phyloP scores from a whole-genome alignment of 2,797 vertebrate genomes.

The Acipenser ruthenus region DNA sequence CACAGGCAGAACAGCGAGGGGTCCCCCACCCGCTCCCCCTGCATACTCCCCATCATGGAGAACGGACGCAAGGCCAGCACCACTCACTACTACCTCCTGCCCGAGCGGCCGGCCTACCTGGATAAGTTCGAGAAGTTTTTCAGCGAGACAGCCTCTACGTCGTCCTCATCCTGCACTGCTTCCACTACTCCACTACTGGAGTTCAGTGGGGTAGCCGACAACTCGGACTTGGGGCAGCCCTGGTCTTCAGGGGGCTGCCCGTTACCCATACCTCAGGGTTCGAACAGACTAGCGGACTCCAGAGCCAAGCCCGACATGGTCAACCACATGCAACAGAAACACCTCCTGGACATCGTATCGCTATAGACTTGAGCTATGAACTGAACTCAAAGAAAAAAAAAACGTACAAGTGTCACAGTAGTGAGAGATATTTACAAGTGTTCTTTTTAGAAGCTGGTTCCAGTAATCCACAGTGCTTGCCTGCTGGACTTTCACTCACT shows the following conservation, averaged over 20 bases:
- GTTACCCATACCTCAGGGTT: constrained; percentile 24
- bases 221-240: constrained; percentile 35
- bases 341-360: constrained; percentile 70
- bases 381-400: no score
- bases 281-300: constrained; percentile 35
- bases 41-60: constrained; percentile 89
- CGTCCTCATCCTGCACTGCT: neutral
- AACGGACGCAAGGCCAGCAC: constrained; percentile 81
- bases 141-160: constrained; percentile 60
- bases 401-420: no score
- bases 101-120: constrained; percentile 70
- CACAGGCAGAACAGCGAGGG: constrained; percentile 90
- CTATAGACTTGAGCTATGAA: constrained; percentile 29
- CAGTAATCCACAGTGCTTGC: no score
- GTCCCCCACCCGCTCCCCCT: constrained; percentile 55
- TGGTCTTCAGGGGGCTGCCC: constrained; percentile 29
- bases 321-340: constrained; percentile 59
- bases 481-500: neutral
- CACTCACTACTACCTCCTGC: constrained; percentile 91
- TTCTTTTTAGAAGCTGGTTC: no score
- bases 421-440: neutral
- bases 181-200: constrained; percentile 28
- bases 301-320: constrained; percentile 37
- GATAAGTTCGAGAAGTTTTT: constrained; percentile 76
- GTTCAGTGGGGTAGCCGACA: constrained; percentile 25